Base-by-base conservation (phyloP, 1,140 invertebrate genomes). In the Venturia canescens region DNA sequence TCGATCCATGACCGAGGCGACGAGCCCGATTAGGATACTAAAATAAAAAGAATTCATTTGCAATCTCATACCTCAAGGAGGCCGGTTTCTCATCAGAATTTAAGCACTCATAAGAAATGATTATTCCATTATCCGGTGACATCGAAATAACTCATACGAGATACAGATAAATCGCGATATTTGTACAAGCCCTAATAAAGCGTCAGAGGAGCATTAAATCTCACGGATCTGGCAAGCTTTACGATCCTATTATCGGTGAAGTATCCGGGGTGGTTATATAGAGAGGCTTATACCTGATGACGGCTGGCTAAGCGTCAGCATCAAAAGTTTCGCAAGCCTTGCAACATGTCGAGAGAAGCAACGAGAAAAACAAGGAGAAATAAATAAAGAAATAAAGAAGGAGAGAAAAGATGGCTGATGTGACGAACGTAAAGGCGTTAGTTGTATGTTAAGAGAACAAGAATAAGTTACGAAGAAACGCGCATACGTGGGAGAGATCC, bases 371-470 rank as follows among this genome's bases (percentile, higher is more conserved):
- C 3, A 18, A 53, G 11, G 31, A 7, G 7, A 34, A 7, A 44
- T 1, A 9, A 11, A 44, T 3, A 70, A 48, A 74, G 44, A 26
- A 63, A 11, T 1, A 63, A 13, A 11, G 23, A 63, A 15, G 16
- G 29, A 31, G 13, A 11, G 27, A 31, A 29, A n/a, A 69, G 15
- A 29, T 69, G 29, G 29, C 34, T 53, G 34, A 74, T 57, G 71
- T 76, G 74, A 76, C 74, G 53, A 76, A 63, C 27, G 74, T 76
- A 60, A 63, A 60, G 71, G 48, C 48, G 50, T 60, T 69, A 31
- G 66, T 69, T 18, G 29, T 57, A 31, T 11, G 21, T 29, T 31
- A 15, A 76, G 26, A 76, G 27, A 63, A 38, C 31, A 29, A 53
- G 50, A 60, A 34, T 27, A 15, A 76, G 34, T 44, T 9, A 44